Evolutionary conservation across 2,888 invertebrate species (phyloP), one percentile per base, ranked within the genome.

Genomic region (Noctua janthe): DNA sequence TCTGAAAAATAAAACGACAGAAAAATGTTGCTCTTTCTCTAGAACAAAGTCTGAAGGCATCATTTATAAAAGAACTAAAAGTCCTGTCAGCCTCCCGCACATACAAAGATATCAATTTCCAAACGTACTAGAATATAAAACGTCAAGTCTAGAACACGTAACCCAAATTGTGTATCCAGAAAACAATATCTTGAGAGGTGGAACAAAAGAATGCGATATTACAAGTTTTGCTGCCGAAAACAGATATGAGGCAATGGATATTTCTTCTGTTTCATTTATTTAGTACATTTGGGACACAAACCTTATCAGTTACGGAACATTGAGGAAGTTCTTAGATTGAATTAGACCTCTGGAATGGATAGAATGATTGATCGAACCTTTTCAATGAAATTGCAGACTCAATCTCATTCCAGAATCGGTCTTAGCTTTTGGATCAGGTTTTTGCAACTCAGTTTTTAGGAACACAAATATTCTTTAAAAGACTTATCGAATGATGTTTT

Each of bases 131-230:
- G 71, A 84, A 86, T 80, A 82, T 88, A 87, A 87, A 87, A 82
- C 66, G 78, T 86, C 77, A 78, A 76, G 83, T 70, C 84, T 84
- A 70, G 78, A 88, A 79, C 62, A 82, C 77, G 84, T 82, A 78
- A 71, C 77, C 76, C 35, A 82, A 82, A 87, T 84, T 75, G 70
- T 80, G 62, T 84, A 75, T 54, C 71, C 80, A 75, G 82, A 87
- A 87, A 82, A 87, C 84, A 88, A 88, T 84, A 88, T 88, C 74
- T 86, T 71, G 70, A 77, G 64, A 87, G 76, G 82, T 77, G 79
- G 66, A 77, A 64, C 51, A 47, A 69, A 86, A 79, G 84, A 87
- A 88, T 78, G 77, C 39, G 69, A 81, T 88, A 86, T 88, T 88
- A 80, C 71, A 81, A 86, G 69, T 87, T 80, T 81, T 73, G 73